Conservation (phyloP, 2,888 invertebrate genomes). For the Argynnis bischoffii region DNA sequence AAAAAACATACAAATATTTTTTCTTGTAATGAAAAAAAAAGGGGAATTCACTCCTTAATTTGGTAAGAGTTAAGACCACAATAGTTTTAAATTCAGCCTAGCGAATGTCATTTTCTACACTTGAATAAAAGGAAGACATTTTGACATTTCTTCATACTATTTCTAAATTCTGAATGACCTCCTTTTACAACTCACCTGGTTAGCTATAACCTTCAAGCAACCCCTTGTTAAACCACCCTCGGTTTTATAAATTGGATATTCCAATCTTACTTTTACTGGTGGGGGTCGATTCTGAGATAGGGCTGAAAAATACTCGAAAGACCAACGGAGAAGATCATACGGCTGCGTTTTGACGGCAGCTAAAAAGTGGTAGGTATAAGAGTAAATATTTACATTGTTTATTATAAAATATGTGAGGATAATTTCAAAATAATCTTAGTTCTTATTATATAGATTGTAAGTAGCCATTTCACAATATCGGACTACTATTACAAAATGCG, state of each 20-base stretch:
- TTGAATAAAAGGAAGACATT: too few species aligned
- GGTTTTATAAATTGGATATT: conserved; percentile 86
- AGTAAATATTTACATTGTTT: background rate
- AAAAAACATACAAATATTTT: too few species aligned
- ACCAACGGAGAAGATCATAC: conserved; percentile 92
- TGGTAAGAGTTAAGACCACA: too few species aligned
- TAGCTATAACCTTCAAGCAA: conserved; percentile 88
- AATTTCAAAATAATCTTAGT: background rate
- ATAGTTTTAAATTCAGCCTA: too few species aligned
- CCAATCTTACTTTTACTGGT: conserved; percentile 90
- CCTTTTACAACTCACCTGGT: conserved; percentile 83
- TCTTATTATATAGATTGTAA: too few species aligned
- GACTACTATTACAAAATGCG: too few species aligned
- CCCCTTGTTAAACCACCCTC: conserved; percentile 91
- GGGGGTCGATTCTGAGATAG: conserved; percentile 89
- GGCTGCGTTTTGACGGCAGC: conserved; percentile 96
- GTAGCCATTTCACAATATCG: too few species aligned
- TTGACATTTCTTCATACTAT: too few species aligned
- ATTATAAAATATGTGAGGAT: background rate
- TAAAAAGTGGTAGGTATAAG: conserved; percentile 48
- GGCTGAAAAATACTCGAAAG: conserved; percentile 90
- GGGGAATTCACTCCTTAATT: too few species aligned
- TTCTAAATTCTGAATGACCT: too few species aligned
- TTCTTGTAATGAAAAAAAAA: too few species aligned
- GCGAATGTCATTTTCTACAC: too few species aligned